A percentile compares a stretch with the other conserved stretches of the same genome.
Conservation (phyloP, 2,797 vertebrate genomes). For the Artibeus jamaicensis region DNA sequence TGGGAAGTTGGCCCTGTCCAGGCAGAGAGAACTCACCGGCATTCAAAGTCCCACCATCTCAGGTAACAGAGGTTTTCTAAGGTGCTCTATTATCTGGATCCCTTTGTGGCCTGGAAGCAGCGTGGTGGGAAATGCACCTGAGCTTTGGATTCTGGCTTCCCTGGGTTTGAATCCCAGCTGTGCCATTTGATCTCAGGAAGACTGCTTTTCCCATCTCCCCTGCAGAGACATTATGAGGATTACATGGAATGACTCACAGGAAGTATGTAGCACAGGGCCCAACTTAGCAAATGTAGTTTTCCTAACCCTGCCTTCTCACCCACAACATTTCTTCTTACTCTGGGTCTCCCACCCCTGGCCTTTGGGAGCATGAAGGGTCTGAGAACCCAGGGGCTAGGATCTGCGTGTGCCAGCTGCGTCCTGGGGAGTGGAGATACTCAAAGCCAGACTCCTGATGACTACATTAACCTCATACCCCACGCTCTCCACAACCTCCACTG, state of each 20-base stretch:
- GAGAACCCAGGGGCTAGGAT: not conserved
- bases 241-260: not conserved
- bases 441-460: not conserved
- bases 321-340: not conserved
- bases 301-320: not conserved
- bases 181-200: not conserved
- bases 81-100: not conserved
- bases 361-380: not conserved
- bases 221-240: not conserved
- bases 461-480: too few relatives aligned
- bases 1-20: not conserved
- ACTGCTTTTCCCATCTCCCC: not conserved
- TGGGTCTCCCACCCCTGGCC: not conserved
- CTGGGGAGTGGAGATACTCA: not conserved
- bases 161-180: not conserved
- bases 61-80: not conserved
- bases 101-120: not conserved
- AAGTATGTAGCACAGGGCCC: not conserved
- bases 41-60: not conserved
- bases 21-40: not conserved
- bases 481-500: not conserved
- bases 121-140: fast-evolving
- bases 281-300: not conserved
- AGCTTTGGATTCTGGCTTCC: not conserved
- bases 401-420: not conserved